These are phyloP conservation scores for Ecliptopera silaceata DNA, from an alignment of 2,888 invertebrate genomes.

Conservation along the genomic window DNA sequence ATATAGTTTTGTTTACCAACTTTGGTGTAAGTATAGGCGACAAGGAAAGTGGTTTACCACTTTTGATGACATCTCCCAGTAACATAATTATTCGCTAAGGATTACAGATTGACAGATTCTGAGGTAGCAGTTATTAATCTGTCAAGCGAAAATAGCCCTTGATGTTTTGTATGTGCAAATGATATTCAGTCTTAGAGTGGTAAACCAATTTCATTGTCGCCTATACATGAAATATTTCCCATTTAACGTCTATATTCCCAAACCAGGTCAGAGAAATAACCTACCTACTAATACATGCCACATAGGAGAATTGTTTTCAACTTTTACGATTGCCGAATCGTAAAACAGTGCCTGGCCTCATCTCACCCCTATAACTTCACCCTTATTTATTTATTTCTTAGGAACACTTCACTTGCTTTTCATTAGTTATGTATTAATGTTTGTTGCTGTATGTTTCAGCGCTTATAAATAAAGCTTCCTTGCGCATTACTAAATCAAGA, in stretches of 20 bases:
- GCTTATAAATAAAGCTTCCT: no score
- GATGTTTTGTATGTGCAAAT: no score
- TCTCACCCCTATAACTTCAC: conserved; percentile 33
- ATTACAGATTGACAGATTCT: no score
- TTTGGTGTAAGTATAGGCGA: neutral
- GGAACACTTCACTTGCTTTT: conserved; percentile 21
- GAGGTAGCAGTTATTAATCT: no score
- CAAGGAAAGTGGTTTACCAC: no score
- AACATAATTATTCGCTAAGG: no score
- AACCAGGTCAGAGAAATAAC: conserved; percentile 29
- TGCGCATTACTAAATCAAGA: no score
- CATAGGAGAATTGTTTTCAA: conserved; percentile 54
- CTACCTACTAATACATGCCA: conserved; percentile 29
- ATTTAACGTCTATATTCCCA: conserved; percentile 14
- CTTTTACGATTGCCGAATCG: conserved; percentile 55
- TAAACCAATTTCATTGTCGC: no score
- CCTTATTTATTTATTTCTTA: conserved; percentile 29
- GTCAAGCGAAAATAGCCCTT: no score
- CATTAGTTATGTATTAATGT: conserved; percentile 19
- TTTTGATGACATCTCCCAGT: no score
- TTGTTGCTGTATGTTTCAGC: no score
- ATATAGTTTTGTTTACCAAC: neutral
- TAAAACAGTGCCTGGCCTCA: conserved; percentile 48
- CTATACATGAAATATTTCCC: neutral
- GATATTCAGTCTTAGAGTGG: no score